phyloP scores from a whole-genome alignment of 2,113 vertebrate genomes.

The Tragulus kanchil region DNA sequence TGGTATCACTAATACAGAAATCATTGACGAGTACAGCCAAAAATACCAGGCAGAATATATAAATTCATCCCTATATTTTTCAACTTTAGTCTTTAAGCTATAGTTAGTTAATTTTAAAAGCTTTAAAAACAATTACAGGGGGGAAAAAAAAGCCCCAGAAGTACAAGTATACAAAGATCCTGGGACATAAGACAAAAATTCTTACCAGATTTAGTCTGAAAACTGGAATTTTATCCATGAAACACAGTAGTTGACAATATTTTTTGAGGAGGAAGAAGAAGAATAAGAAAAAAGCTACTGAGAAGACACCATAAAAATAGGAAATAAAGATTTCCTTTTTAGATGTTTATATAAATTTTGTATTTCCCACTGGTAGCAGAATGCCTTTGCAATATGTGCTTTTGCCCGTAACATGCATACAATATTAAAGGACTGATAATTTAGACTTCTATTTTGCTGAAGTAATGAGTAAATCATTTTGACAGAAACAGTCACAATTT shows the following conservation, averaged over 20 bases:
- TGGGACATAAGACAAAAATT: conserved; percentile 30
- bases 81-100: background rate
- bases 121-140: conserved; percentile 1
- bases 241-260: background rate
- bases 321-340: background rate
- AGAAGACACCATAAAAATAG: background rate
- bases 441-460: conserved; percentile 35
- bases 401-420: background rate
- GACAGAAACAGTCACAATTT: conserved; percentile 30
- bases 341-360: background rate
- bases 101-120: conserved; percentile 23
- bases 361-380: background rate
- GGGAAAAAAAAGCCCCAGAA: background rate
- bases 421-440: background rate
- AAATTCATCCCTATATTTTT: background rate
- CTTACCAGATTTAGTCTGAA: background rate
- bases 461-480: background rate
- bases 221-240: background rate
- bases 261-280: background rate
- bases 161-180: background rate
- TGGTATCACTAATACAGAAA: background rate
- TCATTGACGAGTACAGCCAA: background rate
- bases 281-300: background rate
- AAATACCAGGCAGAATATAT: conserved; percentile 23
- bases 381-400: background rate